A percentile compares a stretch with the other conserved stretches of the same genome.
Evolutionary conservation across 2,888 invertebrate genomes (phyloP).

Genomic region (Thymelicus acteon): DNA sequence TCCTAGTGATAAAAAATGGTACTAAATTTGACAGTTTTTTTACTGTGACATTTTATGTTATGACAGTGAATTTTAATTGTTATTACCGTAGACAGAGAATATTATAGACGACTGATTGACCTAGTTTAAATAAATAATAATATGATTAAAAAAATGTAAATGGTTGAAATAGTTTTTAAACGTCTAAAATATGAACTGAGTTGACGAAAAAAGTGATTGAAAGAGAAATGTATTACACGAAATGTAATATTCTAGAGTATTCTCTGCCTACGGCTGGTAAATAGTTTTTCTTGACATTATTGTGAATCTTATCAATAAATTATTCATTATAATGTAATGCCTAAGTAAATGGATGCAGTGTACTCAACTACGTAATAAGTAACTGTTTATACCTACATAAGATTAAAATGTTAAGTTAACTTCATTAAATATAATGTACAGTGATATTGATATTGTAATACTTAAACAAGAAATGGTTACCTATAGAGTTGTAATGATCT

Average conservation of each 20-base stretch:
- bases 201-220: not conserved
- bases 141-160: too few relatives aligned
- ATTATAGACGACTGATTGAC: too few relatives aligned
- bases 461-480: conserved; percentile 37
- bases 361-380: not conserved
- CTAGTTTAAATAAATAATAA: too few relatives aligned
- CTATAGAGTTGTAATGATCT: conserved; percentile 40
- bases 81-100: too few relatives aligned
- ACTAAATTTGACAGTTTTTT: too few relatives aligned
- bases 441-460: conserved; percentile 2
- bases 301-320: conserved; percentile 1
- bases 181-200: too few relatives aligned
- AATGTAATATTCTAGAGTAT: not conserved
- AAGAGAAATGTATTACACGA: too few relatives aligned
- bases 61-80: too few relatives aligned
- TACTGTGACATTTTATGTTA: too few relatives aligned
- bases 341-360: conserved; percentile 2
- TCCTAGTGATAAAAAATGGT: too few relatives aligned
- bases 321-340: not conserved
- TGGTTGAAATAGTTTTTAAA: too few relatives aligned
- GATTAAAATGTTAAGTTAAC: not conserved
- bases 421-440: conserved; percentile 4
- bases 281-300: not conserved
- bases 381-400: not conserved
- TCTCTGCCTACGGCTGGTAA: not conserved